Percentiles rank a stretch among this genome's conserved stretches.
phyloP scores from a whole-genome alignment of 1,140 invertebrate genomes.

The Phymastichus coffea region DNA sequence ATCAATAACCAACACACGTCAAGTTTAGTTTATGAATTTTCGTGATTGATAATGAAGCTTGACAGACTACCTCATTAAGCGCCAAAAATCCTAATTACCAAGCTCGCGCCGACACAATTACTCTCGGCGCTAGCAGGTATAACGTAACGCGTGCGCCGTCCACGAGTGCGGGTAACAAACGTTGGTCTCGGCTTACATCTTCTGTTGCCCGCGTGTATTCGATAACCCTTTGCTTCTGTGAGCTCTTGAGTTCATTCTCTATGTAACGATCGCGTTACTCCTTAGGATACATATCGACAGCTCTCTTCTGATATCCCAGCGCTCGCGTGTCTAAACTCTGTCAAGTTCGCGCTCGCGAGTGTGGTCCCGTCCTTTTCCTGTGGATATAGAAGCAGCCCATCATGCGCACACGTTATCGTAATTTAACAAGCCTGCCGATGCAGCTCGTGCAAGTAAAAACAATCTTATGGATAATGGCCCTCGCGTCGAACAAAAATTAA shows the following conservation, averaged over 20 bases:
- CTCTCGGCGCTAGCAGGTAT: neutral
- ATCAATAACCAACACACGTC: too few relatives aligned
- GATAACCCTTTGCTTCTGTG: too few relatives aligned
- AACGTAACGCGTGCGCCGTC: neutral
- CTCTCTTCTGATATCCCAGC: slow-evolving; percentile 36
- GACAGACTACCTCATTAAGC: too few relatives aligned
- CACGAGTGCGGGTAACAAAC: neutral
- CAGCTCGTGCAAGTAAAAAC: too few relatives aligned
- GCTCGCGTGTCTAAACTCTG: slow-evolving; percentile 47
- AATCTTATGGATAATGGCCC: too few relatives aligned
- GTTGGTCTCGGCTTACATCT: slow-evolving; percentile 8
- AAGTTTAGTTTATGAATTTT: too few relatives aligned
- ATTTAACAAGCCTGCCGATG: too few relatives aligned
- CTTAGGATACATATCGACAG: slow-evolving; percentile 49
- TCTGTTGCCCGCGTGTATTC: slow-evolving; percentile 10
- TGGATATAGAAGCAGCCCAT: slow-evolving; percentile 39
- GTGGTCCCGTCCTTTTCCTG: slow-evolving; percentile 17
- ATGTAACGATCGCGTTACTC: slow-evolving; percentile 48
- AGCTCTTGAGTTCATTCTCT: too few relatives aligned
- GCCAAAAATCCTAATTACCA: slow-evolving; percentile 6
- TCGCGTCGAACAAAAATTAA: too few relatives aligned
- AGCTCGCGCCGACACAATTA: slow-evolving; percentile 28
- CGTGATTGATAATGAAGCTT: too few relatives aligned
- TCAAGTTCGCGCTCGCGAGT: slow-evolving; percentile 37
- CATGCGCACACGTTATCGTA: too few relatives aligned